A percentile compares a stretch with the other conserved stretches of the same genome.
These are phyloP conservation scores for Drosophila setosimentum DNA, from an alignment of 2,888 invertebrate genomes.

Conservation along the genomic window DNA sequence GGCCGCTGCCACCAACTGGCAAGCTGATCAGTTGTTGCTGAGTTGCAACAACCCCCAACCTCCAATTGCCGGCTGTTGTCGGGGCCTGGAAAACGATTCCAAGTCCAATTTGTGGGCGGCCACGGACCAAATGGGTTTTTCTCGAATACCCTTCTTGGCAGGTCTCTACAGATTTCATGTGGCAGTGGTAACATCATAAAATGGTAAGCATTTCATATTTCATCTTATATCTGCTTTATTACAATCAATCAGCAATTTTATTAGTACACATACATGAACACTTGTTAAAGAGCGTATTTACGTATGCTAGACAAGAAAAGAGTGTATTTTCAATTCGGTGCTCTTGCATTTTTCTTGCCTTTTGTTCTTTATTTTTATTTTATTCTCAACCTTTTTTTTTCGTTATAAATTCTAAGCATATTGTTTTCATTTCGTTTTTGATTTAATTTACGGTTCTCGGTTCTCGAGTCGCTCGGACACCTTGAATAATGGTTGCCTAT, in stretches of 20 bases:
- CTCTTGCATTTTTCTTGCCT: neutral
- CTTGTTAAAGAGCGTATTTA: too few species aligned
- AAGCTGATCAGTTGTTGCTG: constrained; percentile 12
- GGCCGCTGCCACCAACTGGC: constrained; percentile 18
- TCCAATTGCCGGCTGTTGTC: constrained; percentile 57
- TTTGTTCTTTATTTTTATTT: constrained; percentile 47
- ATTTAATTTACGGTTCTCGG: constrained; percentile 80
- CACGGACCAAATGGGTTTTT: constrained; percentile 71
- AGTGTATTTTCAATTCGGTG: constrained; percentile 20
- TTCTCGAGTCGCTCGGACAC: constrained; percentile 69
- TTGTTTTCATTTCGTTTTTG: constrained; percentile 75
- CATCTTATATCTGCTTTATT: neutral
- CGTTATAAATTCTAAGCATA: constrained; percentile 76
- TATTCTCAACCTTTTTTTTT: constrained; percentile 57
- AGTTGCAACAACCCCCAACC: constrained; percentile 59
- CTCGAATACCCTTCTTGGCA: constrained; percentile 32
- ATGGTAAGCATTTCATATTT: neutral
- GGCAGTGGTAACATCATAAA: neutral
- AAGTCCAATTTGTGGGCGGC: constrained; percentile 72
- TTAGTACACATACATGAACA: neutral
- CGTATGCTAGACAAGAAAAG: too few species aligned
- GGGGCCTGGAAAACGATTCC: constrained; percentile 41
- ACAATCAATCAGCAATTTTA: neutral
- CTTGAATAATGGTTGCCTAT: constrained; percentile 79
- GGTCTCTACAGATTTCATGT: neutral